phyloP scores from a whole-genome alignment of 2,113 vertebrate species.

The Clarias macrocephalus region DNA sequence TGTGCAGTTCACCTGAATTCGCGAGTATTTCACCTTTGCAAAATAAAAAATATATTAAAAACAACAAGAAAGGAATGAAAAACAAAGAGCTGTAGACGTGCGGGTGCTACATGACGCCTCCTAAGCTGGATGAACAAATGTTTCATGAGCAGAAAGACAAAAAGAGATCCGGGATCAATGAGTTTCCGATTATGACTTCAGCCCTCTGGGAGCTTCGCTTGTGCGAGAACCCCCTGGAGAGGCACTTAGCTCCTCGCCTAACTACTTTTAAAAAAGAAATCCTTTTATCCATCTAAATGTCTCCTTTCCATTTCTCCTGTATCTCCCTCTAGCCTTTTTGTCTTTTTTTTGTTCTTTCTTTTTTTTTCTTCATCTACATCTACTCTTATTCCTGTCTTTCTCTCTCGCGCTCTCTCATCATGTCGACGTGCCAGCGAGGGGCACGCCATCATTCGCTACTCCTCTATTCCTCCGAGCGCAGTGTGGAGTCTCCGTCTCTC shows the following conservation, averaged over 20 bases:
- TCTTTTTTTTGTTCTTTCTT: not conserved
- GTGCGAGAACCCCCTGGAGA: slow-evolving; percentile 13
- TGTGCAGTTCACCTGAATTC: slow-evolving; percentile 9
- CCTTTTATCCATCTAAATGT: slow-evolving; percentile 20
- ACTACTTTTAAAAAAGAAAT: slow-evolving; percentile 28
- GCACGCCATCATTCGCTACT: slow-evolving; percentile 72
- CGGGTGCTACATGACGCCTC: not conserved
- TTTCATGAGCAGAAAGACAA: slow-evolving; percentile 2
- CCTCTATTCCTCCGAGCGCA: slow-evolving; percentile 72
- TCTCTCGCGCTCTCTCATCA: slow-evolving; percentile 53
- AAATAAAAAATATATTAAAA: not conserved
- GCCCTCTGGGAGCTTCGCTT: slow-evolving; percentile 28
- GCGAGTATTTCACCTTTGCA: not conserved
- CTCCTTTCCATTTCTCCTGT: not conserved
- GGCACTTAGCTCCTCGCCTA: slow-evolving; percentile 11
- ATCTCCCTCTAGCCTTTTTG: not conserved
- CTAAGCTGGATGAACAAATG: slow-evolving; percentile 13
- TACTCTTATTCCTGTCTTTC: slow-evolving; percentile 37
- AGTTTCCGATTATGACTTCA: slow-evolving; percentile 7
- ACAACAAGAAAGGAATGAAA: not conserved
- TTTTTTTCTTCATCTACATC: slow-evolving; percentile 16
- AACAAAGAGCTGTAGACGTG: not conserved
- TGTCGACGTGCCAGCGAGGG: slow-evolving; percentile 57
- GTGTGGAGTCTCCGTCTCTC: slow-evolving; percentile 59
- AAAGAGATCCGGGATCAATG: slow-evolving; percentile 12